phyloP scores from a whole-genome alignment of 2,797 vertebrate genomes.

The Dendrocincla tyrannina region DNA sequence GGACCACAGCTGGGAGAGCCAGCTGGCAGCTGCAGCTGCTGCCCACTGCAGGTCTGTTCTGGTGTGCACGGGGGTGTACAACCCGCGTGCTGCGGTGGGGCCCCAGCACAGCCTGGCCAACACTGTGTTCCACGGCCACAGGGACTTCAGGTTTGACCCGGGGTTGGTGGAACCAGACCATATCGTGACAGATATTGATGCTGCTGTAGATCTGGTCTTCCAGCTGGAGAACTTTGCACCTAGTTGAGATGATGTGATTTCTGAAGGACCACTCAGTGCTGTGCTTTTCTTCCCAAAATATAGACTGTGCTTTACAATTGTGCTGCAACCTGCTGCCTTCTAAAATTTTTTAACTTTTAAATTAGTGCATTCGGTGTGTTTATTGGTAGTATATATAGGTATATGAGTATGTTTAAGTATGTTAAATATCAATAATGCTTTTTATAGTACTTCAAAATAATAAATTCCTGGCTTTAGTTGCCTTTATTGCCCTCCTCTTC shows the following conservation, averaged over 20 bases:
- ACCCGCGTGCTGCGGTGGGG: slow-evolving; percentile 56
- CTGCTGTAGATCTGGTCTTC: slow-evolving; percentile 87
- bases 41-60: slow-evolving; percentile 84
- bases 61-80: slow-evolving; percentile 89
- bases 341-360: not conserved
- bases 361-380: not conserved
- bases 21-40: slow-evolving; percentile 77
- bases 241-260: not conserved
- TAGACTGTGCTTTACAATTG: not conserved
- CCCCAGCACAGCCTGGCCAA: no score
- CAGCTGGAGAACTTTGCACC: slow-evolving; percentile 79
- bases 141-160: slow-evolving; percentile 85
- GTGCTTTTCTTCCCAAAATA: not conserved
- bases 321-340: not conserved
- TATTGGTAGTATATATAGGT: not conserved
- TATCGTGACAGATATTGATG: slow-evolving; percentile 84
- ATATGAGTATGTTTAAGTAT: not conserved
- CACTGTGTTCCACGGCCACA: slow-evolving; percentile 79
- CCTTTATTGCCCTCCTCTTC: not conserved
- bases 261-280: not conserved
- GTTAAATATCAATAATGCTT: not conserved
- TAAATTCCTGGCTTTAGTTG: not conserved
- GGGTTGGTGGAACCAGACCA: slow-evolving; percentile 81
- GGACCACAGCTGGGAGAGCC: no score
- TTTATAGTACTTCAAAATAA: not conserved